Percentiles rank a stretch among this genome's conserved stretches.
Evolutionary conservation across 2,113 vertebrate genomes (phyloP).

Genomic region (Thinocorus orbignyianus): DNA sequence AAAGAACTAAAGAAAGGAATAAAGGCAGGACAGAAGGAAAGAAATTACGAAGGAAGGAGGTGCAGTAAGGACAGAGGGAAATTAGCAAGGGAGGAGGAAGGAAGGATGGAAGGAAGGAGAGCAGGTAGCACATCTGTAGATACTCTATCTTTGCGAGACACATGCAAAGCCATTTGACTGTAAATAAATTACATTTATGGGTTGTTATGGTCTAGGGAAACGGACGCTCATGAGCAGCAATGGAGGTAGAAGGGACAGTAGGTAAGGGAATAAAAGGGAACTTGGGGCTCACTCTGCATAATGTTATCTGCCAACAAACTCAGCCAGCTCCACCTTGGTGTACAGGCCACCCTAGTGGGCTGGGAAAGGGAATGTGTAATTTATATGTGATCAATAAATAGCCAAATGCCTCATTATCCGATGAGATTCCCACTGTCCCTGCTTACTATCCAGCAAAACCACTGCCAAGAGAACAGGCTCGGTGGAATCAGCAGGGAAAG

Average conservation of each 20-base stretch:
- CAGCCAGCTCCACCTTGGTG: background rate
- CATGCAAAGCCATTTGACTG: background rate
- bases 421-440: background rate
- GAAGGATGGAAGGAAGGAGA: background rate
- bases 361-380: background rate
- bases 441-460: background rate
- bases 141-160: background rate
- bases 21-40: background rate
- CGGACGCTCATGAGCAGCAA: background rate
- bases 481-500: background rate
- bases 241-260: background rate
- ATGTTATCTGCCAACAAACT: background rate
- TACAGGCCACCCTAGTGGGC: background rate
- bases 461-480: background rate
- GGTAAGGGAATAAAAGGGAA: background rate
- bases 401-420: background rate
- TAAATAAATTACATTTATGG: background rate
- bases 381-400: background rate
- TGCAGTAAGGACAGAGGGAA: no score
- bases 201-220: background rate
- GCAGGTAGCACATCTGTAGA: background rate
- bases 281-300: background rate
- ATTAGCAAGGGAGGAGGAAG: no score
- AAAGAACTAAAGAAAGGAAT: background rate
- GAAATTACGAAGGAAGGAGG: no score